These are phyloP conservation scores for Aphrophora alni DNA, from an alignment of 2,888 invertebrate species.

Conservation along the genomic window DNA sequence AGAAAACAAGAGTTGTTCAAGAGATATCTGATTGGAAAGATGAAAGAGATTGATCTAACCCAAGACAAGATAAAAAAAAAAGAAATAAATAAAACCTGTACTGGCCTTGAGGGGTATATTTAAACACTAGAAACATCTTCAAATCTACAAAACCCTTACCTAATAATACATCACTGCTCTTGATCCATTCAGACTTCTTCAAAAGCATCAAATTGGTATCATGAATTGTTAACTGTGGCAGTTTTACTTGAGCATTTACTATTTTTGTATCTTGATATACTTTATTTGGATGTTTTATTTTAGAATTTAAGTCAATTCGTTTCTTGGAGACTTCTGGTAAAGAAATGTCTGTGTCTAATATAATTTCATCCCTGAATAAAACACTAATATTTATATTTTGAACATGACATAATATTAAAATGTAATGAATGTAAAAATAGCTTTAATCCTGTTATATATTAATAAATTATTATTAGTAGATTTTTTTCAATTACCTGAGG, in stretches of 20 bases:
- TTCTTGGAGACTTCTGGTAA: not conserved
- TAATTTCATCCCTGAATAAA: not conserved
- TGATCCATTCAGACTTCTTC: not conserved
- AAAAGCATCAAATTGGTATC: not conserved
- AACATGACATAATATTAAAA: not conserved
- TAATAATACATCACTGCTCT: not conserved
- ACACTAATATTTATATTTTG: not conserved
- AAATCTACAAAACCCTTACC: not conserved
- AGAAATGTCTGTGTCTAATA: not conserved
- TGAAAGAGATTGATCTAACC: too few species aligned
- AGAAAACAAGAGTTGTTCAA: too few species aligned
- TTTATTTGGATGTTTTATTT: not conserved
- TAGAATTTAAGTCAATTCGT: not conserved
- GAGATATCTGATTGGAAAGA: too few species aligned
- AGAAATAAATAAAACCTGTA: too few species aligned
- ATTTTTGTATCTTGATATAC: not conserved
- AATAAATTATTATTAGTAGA: too few species aligned
- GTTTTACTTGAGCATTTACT: not conserved
- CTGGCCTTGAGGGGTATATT: too few species aligned
- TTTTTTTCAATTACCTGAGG: not conserved
- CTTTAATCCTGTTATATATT: too few species aligned
- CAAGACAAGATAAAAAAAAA: too few species aligned
- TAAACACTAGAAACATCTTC: too few species aligned
- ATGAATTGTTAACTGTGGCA: not conserved
- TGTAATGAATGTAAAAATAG: not conserved